Percentiles rank a stretch among this genome's conserved stretches.
Conservation (phyloP, 2,113 vertebrate species). For the Etheostoma spectabile region DNA sequence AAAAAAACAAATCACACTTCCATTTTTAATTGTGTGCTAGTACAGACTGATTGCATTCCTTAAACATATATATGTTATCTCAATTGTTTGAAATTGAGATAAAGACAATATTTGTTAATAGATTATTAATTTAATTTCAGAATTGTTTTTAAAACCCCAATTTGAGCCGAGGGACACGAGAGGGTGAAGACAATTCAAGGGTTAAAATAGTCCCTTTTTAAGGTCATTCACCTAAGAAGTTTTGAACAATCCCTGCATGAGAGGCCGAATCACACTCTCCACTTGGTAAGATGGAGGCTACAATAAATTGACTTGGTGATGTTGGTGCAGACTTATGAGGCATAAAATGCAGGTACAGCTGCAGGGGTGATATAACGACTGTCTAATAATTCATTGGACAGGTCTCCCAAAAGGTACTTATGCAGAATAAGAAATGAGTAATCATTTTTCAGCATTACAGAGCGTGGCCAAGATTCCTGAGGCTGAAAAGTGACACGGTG, state of each 20-base stretch:
- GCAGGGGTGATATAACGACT: constrained; percentile 38
- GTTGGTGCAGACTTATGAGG: constrained; percentile 22
- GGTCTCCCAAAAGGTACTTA: constrained; percentile 38
- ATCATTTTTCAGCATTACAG: constrained; percentile 28
- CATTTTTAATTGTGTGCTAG: too few relatives aligned
- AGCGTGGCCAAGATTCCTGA: constrained; percentile 27
- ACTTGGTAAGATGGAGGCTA: constrained; percentile 23
- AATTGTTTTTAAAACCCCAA: too few relatives aligned
- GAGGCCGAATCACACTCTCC: constrained; percentile 10
- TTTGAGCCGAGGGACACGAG: too few relatives aligned
- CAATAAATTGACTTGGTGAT: constrained; percentile 11
- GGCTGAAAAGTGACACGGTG: constrained; percentile 23
- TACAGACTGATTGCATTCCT: too few relatives aligned
- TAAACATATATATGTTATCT: too few relatives aligned
- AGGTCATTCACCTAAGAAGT: constrained; percentile 22
- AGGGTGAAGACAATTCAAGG: too few relatives aligned
- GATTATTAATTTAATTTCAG: too few relatives aligned
- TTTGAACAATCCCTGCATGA: constrained; percentile 22
- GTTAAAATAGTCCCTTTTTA: constrained; percentile 1
- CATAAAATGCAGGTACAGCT: constrained; percentile 36
- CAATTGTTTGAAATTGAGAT: too few relatives aligned
- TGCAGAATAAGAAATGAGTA: constrained; percentile 39
- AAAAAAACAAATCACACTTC: too few relatives aligned
- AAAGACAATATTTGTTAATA: too few relatives aligned
- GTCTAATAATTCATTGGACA: constrained; percentile 42